phyloP scores from a whole-genome alignment of 2,797 vertebrate genomes.

The Sphenopsis melanotis region DNA sequence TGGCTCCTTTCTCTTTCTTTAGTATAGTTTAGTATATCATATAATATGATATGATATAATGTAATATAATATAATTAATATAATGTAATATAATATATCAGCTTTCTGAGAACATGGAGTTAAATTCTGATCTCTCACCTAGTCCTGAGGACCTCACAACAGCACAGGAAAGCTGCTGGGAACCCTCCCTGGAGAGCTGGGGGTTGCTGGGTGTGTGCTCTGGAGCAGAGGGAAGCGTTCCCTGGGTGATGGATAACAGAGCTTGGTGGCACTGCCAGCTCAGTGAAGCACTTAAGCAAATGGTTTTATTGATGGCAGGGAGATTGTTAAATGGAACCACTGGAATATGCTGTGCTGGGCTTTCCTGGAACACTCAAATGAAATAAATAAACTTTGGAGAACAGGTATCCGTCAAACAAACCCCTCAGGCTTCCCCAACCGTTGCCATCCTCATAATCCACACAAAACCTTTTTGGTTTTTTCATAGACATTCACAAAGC shows the following conservation, averaged over 20 bases:
- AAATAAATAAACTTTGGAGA: not conserved
- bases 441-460: not conserved
- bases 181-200: not conserved
- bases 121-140: no score
- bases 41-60: no score
- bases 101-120: no score
- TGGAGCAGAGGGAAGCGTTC: not conserved
- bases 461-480: accelerated
- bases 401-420: not conserved
- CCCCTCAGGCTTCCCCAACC: not conserved
- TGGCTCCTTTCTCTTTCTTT: no score
- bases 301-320: not conserved
- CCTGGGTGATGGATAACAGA: not conserved
- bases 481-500: not conserved
- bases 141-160: no score
- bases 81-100: no score
- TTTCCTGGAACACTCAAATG: not conserved
- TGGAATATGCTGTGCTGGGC: not conserved
- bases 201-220: not conserved
- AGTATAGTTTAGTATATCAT: no score
- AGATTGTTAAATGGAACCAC: not conserved
- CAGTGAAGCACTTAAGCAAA: slow-evolving; percentile 30
- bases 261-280: not conserved
- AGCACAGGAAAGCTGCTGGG: not conserved
- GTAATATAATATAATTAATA: no score